Conservation (phyloP, 2,888 invertebrate species). For the Elmis aenea region DNA sequence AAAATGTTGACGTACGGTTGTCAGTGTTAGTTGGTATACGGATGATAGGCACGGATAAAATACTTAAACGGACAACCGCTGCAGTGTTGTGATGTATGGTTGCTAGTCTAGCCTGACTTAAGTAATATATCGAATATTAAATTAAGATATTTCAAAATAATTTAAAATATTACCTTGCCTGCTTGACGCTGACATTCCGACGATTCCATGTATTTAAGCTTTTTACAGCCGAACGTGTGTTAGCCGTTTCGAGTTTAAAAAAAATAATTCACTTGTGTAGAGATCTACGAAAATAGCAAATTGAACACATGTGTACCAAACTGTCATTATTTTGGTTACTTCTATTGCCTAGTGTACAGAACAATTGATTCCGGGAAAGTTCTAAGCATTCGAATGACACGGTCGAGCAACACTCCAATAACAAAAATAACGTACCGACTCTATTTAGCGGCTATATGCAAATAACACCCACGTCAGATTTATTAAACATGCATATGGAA, state of each 20-base stretch:
- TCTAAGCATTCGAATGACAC: too few species aligned
- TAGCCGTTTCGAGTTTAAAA: constrained; percentile 20
- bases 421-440: too few species aligned
- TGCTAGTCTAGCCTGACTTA: too few species aligned
- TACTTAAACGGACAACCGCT: too few species aligned
- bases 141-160: background rate
- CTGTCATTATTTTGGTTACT: constrained; percentile 16
- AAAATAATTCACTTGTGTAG: constrained; percentile 16
- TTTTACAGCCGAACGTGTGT: constrained; percentile 16
- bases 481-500: constrained; percentile 24
- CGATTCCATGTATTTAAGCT: constrained; percentile 30
- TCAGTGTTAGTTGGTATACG: too few species aligned
- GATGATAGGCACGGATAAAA: too few species aligned
- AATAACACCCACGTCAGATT: constrained; percentile 31
- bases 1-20: too few species aligned
- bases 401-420: too few species aligned
- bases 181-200: constrained; percentile 28
- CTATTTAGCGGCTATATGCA: constrained; percentile 37
- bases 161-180: constrained; percentile 28
- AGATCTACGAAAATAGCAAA: constrained; percentile 18
- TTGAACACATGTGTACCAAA: constrained; percentile 15
- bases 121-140: too few species aligned
- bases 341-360: constrained; percentile 18
- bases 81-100: too few species aligned
- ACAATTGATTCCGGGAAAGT: too few species aligned